Conservation (phyloP, 1,140 invertebrate genomes). For the Popillia japonica region DNA sequence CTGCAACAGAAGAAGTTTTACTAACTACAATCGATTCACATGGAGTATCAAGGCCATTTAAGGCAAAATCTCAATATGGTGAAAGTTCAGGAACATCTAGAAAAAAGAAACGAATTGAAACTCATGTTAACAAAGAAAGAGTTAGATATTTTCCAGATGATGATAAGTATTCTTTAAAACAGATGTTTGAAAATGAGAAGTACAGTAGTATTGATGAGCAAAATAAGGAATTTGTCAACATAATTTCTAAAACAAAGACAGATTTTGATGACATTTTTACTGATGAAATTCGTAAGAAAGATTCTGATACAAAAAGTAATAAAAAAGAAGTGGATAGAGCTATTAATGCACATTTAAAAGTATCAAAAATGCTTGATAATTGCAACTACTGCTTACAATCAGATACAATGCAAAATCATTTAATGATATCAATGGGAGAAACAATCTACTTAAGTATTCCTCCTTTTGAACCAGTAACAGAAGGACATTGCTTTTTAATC, state of each 20-base stretch:
- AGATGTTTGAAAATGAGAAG: conserved; percentile 93
- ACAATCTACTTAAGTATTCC: conserved; percentile 88
- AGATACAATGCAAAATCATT: conserved; percentile 81
- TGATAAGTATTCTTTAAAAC: conserved; percentile 84
- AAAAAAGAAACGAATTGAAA: conserved; percentile 72
- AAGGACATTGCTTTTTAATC: conserved; percentile 87
- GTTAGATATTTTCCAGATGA: conserved; percentile 90
- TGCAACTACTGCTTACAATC: conserved; percentile 87
- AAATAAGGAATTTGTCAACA: conserved; percentile 80
- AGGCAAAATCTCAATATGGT: conserved; percentile 55
- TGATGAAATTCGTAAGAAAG: conserved; percentile 71
- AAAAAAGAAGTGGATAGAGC: conserved; percentile 72
- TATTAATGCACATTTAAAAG: conserved; percentile 76
- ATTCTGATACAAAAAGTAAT: conserved; percentile 68
- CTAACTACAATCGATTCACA: conserved; percentile 75
- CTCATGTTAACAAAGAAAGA: conserved; percentile 77
- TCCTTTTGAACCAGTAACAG: conserved; percentile 77
- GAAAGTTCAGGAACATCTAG: conserved; percentile 56
- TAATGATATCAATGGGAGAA: conserved; percentile 83
- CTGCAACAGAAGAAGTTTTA: conserved; percentile 69
- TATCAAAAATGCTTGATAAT: conserved; percentile 76
- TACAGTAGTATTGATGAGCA: conserved; percentile 81
- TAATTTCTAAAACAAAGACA: conserved; percentile 75
- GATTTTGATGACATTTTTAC: conserved; percentile 91
- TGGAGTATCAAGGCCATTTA: conserved; percentile 70